Evolutionary conservation across 2,797 vertebrate genomes (phyloP).

Genomic region (Malurus splendens): DNA sequence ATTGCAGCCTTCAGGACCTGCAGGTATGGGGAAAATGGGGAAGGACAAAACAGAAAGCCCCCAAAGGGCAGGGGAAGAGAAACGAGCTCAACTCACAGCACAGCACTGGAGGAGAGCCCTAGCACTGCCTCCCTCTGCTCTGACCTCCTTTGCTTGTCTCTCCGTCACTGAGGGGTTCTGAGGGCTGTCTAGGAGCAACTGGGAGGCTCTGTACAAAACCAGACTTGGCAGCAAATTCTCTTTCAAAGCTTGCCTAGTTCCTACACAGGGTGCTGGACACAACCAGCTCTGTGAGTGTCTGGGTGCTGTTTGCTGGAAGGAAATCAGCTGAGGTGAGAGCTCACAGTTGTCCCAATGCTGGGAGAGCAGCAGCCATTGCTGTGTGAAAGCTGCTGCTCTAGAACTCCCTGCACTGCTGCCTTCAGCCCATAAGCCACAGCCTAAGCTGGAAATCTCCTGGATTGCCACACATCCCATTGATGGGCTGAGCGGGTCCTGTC

Average conservation of each 20-base stretch:
- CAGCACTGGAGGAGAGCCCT: background rate
- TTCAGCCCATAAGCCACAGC: background rate
- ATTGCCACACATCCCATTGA: background rate
- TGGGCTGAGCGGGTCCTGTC: background rate
- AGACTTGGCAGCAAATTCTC: background rate
- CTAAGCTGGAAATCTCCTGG: background rate
- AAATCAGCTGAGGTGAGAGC: background rate
- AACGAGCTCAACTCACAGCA: background rate
- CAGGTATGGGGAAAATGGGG: constrained; percentile 25
- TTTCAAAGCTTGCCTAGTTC: background rate
- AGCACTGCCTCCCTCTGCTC: background rate
- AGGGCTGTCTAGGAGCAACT: background rate
- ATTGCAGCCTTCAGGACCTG: constrained; percentile 98
- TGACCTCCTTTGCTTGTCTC: background rate
- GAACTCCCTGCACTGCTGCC: background rate
- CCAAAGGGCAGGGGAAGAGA: constrained; percentile 47
- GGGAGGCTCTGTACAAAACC: background rate
- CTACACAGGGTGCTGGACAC: background rate
- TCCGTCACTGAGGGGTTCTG: background rate
- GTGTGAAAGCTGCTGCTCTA: background rate
- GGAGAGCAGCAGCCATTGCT: background rate
- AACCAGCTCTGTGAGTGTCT: background rate
- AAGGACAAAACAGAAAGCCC: constrained; percentile 48
- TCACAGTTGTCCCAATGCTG: background rate
- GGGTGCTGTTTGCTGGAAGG: background rate